Percentiles rank a stretch among this genome's conserved stretches.
Conservation (phyloP, 2,888 invertebrate species). For the Uropetala carovei region DNA sequence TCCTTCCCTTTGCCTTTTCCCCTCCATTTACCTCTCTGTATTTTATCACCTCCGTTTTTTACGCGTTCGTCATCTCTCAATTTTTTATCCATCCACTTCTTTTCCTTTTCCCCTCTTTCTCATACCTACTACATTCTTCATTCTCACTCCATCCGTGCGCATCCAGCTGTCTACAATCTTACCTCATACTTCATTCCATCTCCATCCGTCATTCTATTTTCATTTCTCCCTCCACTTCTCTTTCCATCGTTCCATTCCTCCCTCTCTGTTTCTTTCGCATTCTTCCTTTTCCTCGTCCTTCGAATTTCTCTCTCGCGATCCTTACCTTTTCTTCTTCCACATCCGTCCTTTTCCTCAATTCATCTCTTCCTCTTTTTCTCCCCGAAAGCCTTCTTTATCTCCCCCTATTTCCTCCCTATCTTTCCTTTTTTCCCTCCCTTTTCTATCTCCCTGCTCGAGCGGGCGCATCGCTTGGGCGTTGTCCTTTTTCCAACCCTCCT, state of each 20-base stretch:
- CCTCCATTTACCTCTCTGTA: not conserved
- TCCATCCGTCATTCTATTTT: too few species aligned
- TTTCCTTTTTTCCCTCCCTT: too few species aligned
- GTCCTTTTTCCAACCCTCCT: not conserved
- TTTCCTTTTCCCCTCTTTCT: not conserved
- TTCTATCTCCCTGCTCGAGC: too few species aligned
- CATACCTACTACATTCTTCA: not conserved
- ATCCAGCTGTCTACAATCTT: not conserved
- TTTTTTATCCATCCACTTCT: not conserved
- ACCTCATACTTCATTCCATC: not conserved
- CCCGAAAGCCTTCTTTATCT: too few species aligned
- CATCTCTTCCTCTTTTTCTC: not conserved
- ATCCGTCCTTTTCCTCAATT: constrained; percentile 16
- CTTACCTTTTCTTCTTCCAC: not conserved
- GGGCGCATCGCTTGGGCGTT: not conserved
- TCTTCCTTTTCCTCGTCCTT: not conserved
- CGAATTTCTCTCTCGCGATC: not conserved
- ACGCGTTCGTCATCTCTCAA: not conserved
- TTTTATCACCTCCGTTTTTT: not conserved
- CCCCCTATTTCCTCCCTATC: too few species aligned
- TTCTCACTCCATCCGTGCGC: not conserved
- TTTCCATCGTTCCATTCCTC: not conserved
- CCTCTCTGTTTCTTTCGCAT: too few species aligned
- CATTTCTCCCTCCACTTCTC: not conserved
- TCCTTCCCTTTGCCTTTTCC: not conserved